Evolutionary conservation across 2,113 vertebrate genomes (phyloP).

Genomic region (Apaloderma vittatum): DNA sequence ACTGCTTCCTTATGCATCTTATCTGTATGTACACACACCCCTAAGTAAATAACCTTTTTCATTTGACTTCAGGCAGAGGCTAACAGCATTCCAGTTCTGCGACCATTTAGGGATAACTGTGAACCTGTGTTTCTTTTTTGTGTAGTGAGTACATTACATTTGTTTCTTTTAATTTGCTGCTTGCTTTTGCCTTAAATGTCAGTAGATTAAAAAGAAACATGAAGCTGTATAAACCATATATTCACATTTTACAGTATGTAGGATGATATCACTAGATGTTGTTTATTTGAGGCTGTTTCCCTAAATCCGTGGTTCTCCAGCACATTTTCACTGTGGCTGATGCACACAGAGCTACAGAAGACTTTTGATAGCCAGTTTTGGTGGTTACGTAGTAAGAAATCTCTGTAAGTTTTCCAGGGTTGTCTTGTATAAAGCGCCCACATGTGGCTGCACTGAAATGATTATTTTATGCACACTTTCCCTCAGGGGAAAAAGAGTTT

Average conservation of each 20-base stretch:
- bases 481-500: not conserved
- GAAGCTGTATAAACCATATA: not conserved
- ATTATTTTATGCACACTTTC: not conserved
- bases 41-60: not conserved
- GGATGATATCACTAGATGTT: not conserved
- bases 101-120: conserved; percentile 76
- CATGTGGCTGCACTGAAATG: not conserved
- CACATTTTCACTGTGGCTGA: not conserved
- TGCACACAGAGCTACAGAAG: not conserved
- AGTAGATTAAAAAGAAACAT: not conserved
- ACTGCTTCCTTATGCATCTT: not conserved
- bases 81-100: conserved; percentile 63
- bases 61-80: conserved; percentile 76
- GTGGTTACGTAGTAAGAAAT: not conserved
- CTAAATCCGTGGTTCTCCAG: not conserved
- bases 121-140: conserved; percentile 82
- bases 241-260: not conserved
- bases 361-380: not conserved
- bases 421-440: not conserved
- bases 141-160: conserved; percentile 71
- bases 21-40: too few relatives aligned
- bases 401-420: not conserved
- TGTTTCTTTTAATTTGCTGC: not conserved
- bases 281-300: not conserved
- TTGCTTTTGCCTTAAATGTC: not conserved